These are phyloP conservation scores for Cydia strobilella DNA, from an alignment of 1,140 invertebrate species.

Conservation along the genomic window DNA sequence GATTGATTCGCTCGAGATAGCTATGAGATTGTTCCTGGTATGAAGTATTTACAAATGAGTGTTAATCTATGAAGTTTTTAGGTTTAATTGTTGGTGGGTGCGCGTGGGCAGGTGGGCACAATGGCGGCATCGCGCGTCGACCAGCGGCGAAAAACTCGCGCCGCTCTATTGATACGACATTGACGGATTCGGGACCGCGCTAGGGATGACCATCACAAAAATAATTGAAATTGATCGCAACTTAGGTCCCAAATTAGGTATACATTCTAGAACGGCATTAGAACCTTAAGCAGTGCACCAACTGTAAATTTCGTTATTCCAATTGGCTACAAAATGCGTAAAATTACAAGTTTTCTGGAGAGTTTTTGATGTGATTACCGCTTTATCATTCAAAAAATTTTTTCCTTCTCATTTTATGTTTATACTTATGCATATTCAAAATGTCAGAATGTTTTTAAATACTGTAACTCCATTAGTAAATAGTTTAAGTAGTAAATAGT, in stretches of 20 bases:
- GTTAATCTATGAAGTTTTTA: conserved; percentile 1
- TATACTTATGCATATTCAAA: too few relatives aligned
- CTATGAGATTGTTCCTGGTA: background rate
- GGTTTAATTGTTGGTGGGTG: conserved; percentile 32
- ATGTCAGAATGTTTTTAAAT: too few relatives aligned
- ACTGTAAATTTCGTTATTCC: too few relatives aligned
- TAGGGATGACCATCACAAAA: conserved; percentile 45
- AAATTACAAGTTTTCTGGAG: too few relatives aligned
- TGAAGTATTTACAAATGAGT: background rate
- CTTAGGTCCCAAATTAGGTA: too few relatives aligned
- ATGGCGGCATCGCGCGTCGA: conserved; percentile 48
- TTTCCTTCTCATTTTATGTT: too few relatives aligned
- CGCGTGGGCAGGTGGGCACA: conserved; percentile 38
- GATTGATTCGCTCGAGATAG: background rate
- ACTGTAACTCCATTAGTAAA: too few relatives aligned
- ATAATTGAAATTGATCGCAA: background rate
- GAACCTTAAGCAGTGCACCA: background rate
- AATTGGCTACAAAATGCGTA: too few relatives aligned
- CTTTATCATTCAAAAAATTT: too few relatives aligned
- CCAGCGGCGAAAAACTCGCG: conserved; percentile 62
- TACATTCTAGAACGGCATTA: background rate
- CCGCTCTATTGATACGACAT: conserved; percentile 71
- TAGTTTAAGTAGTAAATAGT: too few relatives aligned
- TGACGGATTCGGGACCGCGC: conserved; percentile 61
- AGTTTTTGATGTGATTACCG: too few relatives aligned